Conservation (phyloP, 1,140 invertebrate species). For the Calephelis virginiensis region DNA sequence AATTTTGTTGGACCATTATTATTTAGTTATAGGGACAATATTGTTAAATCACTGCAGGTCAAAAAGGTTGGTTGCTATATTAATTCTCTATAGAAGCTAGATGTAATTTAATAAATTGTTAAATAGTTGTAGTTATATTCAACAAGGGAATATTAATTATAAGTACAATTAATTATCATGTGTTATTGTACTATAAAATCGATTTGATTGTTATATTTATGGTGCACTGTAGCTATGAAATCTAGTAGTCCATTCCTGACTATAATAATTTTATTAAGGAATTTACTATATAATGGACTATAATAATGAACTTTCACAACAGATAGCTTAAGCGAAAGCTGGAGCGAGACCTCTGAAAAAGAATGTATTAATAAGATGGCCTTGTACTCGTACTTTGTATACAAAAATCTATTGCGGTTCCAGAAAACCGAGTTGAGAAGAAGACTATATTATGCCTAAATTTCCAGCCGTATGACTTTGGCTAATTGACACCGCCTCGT, state of each 20-base stretch:
- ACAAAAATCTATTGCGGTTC: too few species aligned
- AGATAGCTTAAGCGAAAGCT: too few species aligned
- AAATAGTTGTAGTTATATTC: slow-evolving; percentile 10
- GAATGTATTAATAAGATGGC: too few species aligned
- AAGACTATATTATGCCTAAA: too few species aligned
- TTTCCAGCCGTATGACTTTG: too few species aligned
- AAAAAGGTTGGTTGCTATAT: slow-evolving; percentile 41
- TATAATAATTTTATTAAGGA: background rate
- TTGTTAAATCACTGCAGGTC: slow-evolving; percentile 33
- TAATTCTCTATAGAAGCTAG: slow-evolving; percentile 45
- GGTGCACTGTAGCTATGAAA: background rate
- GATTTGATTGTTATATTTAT: slow-evolving; percentile 4
- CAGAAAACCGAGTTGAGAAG: too few species aligned
- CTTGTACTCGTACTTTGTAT: too few species aligned
- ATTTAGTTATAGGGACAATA: slow-evolving; percentile 50
- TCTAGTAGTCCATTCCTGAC: background rate
- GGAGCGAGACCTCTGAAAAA: too few species aligned
- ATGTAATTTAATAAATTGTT: slow-evolving; percentile 56
- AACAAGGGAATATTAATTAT: background rate
- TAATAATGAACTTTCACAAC: too few species aligned
- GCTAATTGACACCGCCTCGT: too few species aligned
- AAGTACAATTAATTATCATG: too few species aligned
- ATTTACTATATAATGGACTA: background rate
- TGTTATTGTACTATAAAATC: background rate
- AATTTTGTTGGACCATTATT: slow-evolving; percentile 47